phyloP scores from a whole-genome alignment of 1,140 invertebrate genomes.

The Cydia fagiglandana region DNA sequence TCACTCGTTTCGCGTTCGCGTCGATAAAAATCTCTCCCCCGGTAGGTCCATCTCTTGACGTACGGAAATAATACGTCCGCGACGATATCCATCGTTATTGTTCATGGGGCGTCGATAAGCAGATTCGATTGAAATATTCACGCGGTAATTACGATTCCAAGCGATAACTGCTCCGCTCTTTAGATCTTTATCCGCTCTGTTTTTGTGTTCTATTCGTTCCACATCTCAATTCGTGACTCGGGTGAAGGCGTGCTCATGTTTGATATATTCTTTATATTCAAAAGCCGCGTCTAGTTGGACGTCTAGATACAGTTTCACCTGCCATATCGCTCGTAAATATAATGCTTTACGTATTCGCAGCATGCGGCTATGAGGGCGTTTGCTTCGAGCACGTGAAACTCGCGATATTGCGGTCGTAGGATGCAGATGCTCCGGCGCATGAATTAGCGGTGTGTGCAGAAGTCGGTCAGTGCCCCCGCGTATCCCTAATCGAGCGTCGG shows the following conservation, averaged over 20 bases:
- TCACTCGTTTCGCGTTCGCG: slow-evolving; percentile 55
- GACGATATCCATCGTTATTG: slow-evolving; percentile 61
- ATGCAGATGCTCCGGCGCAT: slow-evolving; percentile 69
- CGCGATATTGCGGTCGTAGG: slow-evolving; percentile 52
- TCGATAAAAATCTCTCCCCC: slow-evolving; percentile 63
- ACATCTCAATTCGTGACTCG: slow-evolving; percentile 47
- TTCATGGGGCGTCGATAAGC: slow-evolving; percentile 63
- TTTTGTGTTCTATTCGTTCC: slow-evolving; percentile 47
- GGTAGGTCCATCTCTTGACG: slow-evolving; percentile 55
- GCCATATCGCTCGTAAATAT: slow-evolving; percentile 65
- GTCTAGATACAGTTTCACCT: slow-evolving; percentile 59
- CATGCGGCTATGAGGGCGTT: slow-evolving; percentile 43
- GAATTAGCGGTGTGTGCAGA: slow-evolving; percentile 73
- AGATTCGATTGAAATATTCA: slow-evolving; percentile 70
- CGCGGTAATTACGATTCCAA: slow-evolving; percentile 65
- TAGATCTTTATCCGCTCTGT: slow-evolving; percentile 43
- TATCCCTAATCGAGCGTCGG: slow-evolving; percentile 64
- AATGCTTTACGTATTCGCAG: slow-evolving; percentile 63
- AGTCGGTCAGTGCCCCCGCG: slow-evolving; percentile 73
- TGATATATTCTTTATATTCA: slow-evolving; percentile 38
- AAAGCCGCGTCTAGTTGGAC: slow-evolving; percentile 45
- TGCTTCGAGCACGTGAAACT: slow-evolving; percentile 58
- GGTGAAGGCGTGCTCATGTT: slow-evolving; percentile 35
- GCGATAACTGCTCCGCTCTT: slow-evolving; percentile 53
- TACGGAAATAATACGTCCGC: slow-evolving; percentile 59